These are phyloP conservation scores for Galeruca laticollis DNA, from an alignment of 2,888 invertebrate genomes.

Conservation along the genomic window DNA sequence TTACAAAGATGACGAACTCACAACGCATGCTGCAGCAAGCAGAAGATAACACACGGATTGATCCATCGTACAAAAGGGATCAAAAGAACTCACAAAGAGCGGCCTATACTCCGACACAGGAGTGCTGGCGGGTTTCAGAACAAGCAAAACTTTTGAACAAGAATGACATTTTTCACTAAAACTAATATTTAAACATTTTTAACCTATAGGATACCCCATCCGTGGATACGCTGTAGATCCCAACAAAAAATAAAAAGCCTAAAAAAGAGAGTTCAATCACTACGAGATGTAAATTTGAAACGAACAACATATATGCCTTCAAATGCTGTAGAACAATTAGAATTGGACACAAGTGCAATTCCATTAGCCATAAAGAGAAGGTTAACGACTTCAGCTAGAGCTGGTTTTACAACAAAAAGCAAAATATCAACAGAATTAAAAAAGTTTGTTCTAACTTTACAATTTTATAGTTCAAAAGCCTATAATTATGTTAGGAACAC, in stretches of 20 bases:
- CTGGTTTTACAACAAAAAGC: not conserved
- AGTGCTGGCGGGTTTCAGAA: not conserved
- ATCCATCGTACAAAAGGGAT: too few relatives aligned
- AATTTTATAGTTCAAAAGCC: too few relatives aligned
- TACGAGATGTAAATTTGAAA: not conserved
- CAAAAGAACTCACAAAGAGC: too few relatives aligned
- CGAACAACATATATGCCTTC: not conserved
- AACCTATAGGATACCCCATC: too few relatives aligned
- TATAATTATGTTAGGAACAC: too few relatives aligned
- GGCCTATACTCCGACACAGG: too few relatives aligned
- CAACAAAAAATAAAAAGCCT: not conserved
- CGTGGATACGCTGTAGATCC: not conserved
- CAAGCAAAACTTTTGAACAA: constrained; percentile 23
- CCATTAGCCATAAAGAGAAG: too few relatives aligned
- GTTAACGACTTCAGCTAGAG: too few relatives aligned
- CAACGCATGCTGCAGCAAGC: too few relatives aligned
- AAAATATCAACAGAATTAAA: not conserved
- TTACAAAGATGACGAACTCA: too few relatives aligned
- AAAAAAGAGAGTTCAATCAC: not conserved
- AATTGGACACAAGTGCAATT: not conserved
- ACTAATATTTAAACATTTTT: too few relatives aligned
- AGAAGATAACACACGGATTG: too few relatives aligned
- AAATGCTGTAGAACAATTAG: constrained; percentile 4
- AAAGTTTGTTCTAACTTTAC: not conserved
- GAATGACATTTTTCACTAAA: not conserved